Evolutionary conservation across 1,140 invertebrate species (phyloP), one percentile per base, ranked within the genome.

Genomic region (Drosophila subobscura): DNA sequence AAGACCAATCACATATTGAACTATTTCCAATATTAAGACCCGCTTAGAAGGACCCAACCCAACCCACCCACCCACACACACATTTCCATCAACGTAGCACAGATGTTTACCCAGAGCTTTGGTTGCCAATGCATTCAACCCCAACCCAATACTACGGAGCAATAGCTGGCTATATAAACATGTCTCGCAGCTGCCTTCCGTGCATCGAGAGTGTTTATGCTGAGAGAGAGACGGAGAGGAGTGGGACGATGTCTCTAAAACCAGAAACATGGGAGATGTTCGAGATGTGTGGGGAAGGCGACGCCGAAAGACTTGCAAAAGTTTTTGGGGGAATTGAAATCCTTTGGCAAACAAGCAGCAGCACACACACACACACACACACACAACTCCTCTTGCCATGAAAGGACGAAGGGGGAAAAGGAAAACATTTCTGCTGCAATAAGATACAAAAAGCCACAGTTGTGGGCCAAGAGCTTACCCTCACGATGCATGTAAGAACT

Each of bases 271-370:
- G 76, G 73, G 81, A 37, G 33, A 37, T 3, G 10, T 12, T 12
- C 12, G 33, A 37, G 10, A 12, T 37, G 33, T 10, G 33, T 12
- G 10, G 3, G 33, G 4, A 8, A 37, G 33, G 33, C 4, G 5
- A 27, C 16, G 59, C 65, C 72, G 72, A 79, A 78, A 85, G 71
- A 76, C 63, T 85, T 64, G 51, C 77, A 46, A 80, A 84, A 84
- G 72, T 84, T 84, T 84, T 84, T 56, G 54, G 77, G 77, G 72
- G 64, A 78, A 88, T 88, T 85, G 80, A 84, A 86, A 86, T 86
- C 81, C 72, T 81, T 85, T 78, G 68, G 53, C 59, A 65, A 45
- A 76, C 71, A 79, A 49, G 60, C 59, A 65, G 27, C 65, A 52
- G 25, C 37, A 37, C 55, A 46, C 7, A 55, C 53, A 67, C 49